Evolutionary conservation across 2,113 vertebrate species (phyloP).

Genomic region (Orycteropus afer): DNA sequence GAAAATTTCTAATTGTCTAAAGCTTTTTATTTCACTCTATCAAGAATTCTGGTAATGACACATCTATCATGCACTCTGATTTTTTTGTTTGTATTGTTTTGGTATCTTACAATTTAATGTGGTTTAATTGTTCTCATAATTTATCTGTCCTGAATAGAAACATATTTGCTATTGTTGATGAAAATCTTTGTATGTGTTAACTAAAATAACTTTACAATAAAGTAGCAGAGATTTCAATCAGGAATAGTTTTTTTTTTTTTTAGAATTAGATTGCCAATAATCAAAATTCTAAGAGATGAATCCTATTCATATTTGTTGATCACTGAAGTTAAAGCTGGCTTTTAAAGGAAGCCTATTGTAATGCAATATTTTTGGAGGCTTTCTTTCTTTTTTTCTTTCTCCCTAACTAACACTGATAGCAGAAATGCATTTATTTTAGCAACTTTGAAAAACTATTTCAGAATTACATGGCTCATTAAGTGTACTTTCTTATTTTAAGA

Average conservation of each 20-base stretch:
- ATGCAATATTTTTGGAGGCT: neutral
- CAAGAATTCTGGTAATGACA: neutral
- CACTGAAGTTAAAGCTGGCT: neutral
- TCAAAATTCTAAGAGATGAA: neutral
- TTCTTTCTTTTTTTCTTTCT: neutral
- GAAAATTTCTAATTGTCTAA: neutral
- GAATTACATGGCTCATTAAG: constrained; percentile 57
- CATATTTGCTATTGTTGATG: neutral
- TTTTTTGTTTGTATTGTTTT: neutral
- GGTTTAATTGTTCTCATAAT: neutral
- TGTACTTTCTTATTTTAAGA: constrained; percentile 71
- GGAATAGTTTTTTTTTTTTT: neutral
- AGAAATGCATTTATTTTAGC: constrained; percentile 64
- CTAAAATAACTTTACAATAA: neutral
- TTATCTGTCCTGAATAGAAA: neutral
- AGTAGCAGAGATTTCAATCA: neutral
- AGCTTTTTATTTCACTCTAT: neutral
- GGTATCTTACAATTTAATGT: neutral
- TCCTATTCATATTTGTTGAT: neutral
- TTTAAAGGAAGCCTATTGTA: neutral
- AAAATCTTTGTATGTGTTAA: neutral
- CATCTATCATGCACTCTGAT: neutral
- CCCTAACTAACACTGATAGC: constrained; percentile 46
- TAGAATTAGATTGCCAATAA: neutral
- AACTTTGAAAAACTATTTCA: constrained; percentile 63